Conservation (phyloP, 1,140 invertebrate genomes). For the Drusus annulatus region DNA sequence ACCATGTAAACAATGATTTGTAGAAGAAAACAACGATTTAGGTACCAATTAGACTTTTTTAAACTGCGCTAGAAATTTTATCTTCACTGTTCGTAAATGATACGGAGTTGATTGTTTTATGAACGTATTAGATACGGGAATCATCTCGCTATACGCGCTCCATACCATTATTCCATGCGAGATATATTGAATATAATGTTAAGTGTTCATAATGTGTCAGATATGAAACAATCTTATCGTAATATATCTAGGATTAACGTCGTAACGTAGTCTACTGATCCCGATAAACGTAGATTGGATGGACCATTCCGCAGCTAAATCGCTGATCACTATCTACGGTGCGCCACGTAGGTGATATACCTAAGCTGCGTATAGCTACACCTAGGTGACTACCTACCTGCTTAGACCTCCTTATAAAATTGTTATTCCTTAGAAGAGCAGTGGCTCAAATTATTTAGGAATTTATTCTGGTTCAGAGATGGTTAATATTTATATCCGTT, state of each 20-base stretch:
- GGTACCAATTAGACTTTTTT: too few relatives aligned
- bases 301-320: conserved; percentile 30
- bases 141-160: too few relatives aligned
- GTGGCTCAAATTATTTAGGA: too few relatives aligned
- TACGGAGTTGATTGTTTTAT: too few relatives aligned
- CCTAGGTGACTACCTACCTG: not conserved
- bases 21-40: too few relatives aligned
- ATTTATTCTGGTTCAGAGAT: too few relatives aligned
- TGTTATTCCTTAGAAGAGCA: too few relatives aligned
- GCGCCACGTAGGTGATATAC: not conserved
- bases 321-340: conserved; percentile 18
- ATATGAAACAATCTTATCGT: conserved; percentile 39
- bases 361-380: not conserved
- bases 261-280: conserved; percentile 8
- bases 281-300: conserved; percentile 33
- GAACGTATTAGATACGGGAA: too few relatives aligned
- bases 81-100: too few relatives aligned
- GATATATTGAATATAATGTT: conserved; percentile 43
- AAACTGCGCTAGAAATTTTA: too few relatives aligned
- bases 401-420: not conserved
- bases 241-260: conserved; percentile 34
- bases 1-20: too few relatives aligned
- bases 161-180: not conserved
- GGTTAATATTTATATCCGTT: too few relatives aligned
- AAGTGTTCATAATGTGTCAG: conserved; percentile 35